Conservation (phyloP, 2,888 invertebrate species). For the Nesidiocoris tenuis region DNA sequence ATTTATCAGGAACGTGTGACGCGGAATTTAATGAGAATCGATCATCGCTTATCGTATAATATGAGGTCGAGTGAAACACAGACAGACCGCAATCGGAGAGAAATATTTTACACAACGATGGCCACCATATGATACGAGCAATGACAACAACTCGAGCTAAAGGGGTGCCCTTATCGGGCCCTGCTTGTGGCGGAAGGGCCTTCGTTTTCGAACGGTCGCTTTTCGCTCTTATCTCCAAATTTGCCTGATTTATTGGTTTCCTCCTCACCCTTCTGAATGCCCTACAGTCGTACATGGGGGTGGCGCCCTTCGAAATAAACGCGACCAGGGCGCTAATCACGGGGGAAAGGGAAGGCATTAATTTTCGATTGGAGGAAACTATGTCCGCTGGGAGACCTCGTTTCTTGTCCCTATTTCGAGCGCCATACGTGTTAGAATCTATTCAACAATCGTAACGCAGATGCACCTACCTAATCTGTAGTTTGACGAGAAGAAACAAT, state of each 20-base stretch:
- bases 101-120: background rate
- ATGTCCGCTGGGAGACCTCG: no score
- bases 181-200: background rate
- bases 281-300: background rate
- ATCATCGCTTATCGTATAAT: background rate
- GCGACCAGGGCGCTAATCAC: background rate
- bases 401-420: no score
- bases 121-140: background rate
- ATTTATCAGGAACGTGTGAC: background rate
- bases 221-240: conserved; percentile 7
- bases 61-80: background rate
- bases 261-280: background rate
- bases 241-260: conserved; percentile 16
- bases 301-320: background rate
- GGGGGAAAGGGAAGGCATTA: background rate
- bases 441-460: no score
- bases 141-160: background rate
- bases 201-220: background rate
- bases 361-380: background rate
- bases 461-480: no score
- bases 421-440: no score
- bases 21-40: background rate
- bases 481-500: no score
- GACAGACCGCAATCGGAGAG: background rate
- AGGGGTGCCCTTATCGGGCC: background rate